These are phyloP conservation scores for Synergus gifuensis DNA, from an alignment of 2,888 invertebrate genomes.

Conservation along the genomic window DNA sequence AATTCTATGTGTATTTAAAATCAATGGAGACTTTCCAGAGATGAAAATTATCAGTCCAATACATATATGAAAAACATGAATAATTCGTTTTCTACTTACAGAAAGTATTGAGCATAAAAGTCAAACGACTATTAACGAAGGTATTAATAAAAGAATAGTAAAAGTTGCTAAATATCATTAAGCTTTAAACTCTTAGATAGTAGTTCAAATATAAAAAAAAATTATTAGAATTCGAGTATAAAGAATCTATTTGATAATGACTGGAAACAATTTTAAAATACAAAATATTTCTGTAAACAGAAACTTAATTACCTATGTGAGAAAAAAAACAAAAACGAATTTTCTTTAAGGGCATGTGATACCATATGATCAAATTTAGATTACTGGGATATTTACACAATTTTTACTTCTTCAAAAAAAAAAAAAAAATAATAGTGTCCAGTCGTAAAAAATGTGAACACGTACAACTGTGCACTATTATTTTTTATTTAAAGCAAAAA, in stretches of 20 bases:
- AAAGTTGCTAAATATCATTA: neutral
- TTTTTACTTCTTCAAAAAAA: no score
- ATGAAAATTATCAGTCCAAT: slow-evolving; percentile 23
- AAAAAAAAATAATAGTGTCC: no score
- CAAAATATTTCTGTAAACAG: neutral
- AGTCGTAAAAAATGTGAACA: no score
- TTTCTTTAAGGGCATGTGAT: no score
- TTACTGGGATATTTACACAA: no score
- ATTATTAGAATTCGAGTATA: neutral
- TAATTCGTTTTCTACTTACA: slow-evolving; percentile 27
- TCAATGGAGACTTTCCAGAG: neutral
- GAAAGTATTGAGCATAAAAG: slow-evolving; percentile 28
- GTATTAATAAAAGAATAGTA: neutral
- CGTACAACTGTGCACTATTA: no score
- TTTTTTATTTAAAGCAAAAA: no score
- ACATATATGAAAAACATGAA: slow-evolving; percentile 16
- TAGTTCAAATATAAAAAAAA: neutral
- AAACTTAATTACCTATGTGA: neutral
- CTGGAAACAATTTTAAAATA: neutral
- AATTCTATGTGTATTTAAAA: neutral
- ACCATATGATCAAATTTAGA: no score
- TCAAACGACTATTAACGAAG: neutral
- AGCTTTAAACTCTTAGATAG: slow-evolving; percentile 4
- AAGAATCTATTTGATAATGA: neutral
- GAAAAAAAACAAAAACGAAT: neutral